Conservation (phyloP, 2,888 invertebrate genomes). For the Exephanes ischioxanthus region DNA sequence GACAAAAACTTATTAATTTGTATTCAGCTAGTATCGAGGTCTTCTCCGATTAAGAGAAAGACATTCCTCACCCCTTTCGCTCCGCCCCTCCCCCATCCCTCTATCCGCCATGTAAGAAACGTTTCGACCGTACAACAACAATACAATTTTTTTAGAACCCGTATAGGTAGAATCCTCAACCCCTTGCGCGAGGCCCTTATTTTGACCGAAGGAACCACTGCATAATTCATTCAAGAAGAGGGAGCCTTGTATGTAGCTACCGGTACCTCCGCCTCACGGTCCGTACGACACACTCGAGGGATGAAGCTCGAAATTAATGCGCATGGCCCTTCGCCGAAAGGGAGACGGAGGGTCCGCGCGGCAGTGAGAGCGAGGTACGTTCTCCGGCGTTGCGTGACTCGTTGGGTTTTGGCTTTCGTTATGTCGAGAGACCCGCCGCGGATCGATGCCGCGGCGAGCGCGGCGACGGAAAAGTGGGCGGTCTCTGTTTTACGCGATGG, state of each 20-base stretch:
- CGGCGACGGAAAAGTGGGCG: constrained; percentile 46
- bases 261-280: constrained; percentile 8
- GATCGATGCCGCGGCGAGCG: constrained; percentile 63
- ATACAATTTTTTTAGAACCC: not conserved
- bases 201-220: constrained; percentile 58
- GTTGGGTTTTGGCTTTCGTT: constrained; percentile 31
- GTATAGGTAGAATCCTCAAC: constrained; percentile 42
- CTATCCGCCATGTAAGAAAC: constrained; percentile 50
- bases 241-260: constrained; percentile 54
- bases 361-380: constrained; percentile 43
- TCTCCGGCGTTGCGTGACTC: constrained; percentile 8
- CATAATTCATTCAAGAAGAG: constrained; percentile 77
- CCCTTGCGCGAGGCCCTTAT: constrained; percentile 52
- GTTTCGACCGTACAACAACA: too few relatives aligned
- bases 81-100: constrained; percentile 38
- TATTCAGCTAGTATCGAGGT: too few relatives aligned
- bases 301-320: constrained; percentile 59
- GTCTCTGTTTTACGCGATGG: constrained; percentile 21
- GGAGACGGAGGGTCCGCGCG: constrained; percentile 5
- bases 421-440: constrained; percentile 62
- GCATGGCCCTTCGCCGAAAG: constrained; percentile 49
- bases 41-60: not conserved
- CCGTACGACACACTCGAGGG: constrained; percentile 36
- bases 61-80: constrained; percentile 6
- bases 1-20: too few relatives aligned